Percentiles rank a stretch among this genome's conserved stretches.
These are phyloP conservation scores for Polydrusus tereticollis DNA, from an alignment of 2,888 invertebrate genomes.

Conservation along the genomic window DNA sequence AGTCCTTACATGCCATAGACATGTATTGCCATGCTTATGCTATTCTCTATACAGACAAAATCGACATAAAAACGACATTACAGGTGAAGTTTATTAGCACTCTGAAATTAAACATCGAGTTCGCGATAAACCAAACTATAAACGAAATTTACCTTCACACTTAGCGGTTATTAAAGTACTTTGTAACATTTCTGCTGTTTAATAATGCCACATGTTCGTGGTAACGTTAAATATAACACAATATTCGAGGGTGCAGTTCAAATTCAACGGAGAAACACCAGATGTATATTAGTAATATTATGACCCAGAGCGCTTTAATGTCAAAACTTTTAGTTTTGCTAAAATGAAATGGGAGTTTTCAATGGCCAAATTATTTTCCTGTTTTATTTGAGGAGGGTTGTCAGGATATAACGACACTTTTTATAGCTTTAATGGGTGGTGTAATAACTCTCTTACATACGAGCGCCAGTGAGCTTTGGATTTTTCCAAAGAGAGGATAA, in stretches of 20 bases:
- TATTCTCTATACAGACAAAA: background rate
- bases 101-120: slow-evolving; percentile 10
- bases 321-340: slow-evolving; percentile 34
- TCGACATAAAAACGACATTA: background rate
- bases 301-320: slow-evolving; percentile 26
- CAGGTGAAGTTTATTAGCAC: background rate
- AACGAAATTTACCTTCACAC: slow-evolving; percentile 36
- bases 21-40: too few species aligned
- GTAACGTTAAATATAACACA: slow-evolving; percentile 30
- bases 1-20: too few species aligned
- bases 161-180: slow-evolving; percentile 37
- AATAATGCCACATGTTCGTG: slow-evolving; percentile 30
- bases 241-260: slow-evolving; percentile 30
- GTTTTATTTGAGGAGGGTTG: slow-evolving; percentile 13
- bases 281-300: slow-evolving; percentile 33
- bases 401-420: slow-evolving; percentile 14
- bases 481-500: too few species aligned
- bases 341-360: slow-evolving; percentile 16
- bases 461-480: too few species aligned
- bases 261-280: slow-evolving; percentile 28
- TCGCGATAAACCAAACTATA: background rate
- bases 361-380: slow-evolving; percentile 19
- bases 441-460: too few species aligned
- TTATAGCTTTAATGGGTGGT: background rate
- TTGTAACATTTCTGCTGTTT: slow-evolving; percentile 29